Conservation (phyloP, 2,888 invertebrate genomes). For the Zootermopsis nevadensis region DNA sequence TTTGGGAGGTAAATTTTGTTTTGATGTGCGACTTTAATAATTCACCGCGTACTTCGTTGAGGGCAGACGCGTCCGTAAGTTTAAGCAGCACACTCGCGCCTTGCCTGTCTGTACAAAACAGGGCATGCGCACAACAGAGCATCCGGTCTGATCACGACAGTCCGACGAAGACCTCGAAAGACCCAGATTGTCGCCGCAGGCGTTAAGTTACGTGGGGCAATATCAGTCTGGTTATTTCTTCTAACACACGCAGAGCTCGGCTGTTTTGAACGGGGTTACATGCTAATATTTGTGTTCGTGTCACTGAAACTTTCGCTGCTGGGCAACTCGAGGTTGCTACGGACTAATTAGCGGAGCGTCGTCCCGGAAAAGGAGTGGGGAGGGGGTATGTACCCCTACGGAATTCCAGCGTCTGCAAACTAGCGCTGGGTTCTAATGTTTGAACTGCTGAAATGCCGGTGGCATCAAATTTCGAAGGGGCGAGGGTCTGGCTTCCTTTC, state of each 20-base stretch:
- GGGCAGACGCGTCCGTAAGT: too few species aligned
- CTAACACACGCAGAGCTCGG: not conserved
- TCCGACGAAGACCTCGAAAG: not conserved
- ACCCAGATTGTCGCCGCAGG: not conserved
- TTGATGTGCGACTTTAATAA: too few species aligned
- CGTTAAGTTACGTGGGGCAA: not conserved
- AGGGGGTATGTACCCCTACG: not conserved
- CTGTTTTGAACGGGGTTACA: not conserved
- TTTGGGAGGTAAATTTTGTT: too few species aligned
- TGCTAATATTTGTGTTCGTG: slow-evolving; percentile 31
- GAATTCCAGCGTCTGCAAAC: not conserved
- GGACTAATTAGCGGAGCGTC: slow-evolving; percentile 23
- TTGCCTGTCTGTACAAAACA: too few species aligned
- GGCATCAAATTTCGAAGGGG: not conserved
- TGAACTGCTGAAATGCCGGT: slow-evolving; percentile 11
- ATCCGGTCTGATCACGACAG: too few species aligned
- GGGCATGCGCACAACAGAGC: too few species aligned
- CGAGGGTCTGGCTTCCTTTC: too few species aligned
- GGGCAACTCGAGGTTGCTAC: slow-evolving; percentile 3
- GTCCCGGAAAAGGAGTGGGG: slow-evolving; percentile 23
- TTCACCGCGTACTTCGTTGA: too few species aligned
- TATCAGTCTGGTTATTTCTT: slow-evolving; percentile 17
- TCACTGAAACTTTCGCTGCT: slow-evolving; percentile 9
- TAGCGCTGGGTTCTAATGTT: slow-evolving; percentile 4
- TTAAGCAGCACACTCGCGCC: too few species aligned